Evolutionary conservation across 2,113 vertebrate species (phyloP).

Genomic region (Gnathonemus echidnorhynchus): DNA sequence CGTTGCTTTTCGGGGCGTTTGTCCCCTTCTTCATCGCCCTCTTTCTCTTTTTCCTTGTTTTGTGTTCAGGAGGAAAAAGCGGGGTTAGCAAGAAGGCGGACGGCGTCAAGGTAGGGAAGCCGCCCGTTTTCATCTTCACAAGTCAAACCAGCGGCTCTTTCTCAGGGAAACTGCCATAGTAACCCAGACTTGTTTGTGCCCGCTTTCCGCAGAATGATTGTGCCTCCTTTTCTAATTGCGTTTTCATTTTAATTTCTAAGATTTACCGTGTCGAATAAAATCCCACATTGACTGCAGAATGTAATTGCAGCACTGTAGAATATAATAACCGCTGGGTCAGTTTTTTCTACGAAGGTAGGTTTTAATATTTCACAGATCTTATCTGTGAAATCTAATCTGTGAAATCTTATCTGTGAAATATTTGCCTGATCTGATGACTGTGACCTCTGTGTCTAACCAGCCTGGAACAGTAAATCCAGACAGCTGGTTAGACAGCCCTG

Average conservation of each 20-base stretch:
- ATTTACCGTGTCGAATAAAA: background rate
- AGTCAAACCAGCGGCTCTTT: background rate
- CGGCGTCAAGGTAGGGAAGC: constrained; percentile 83
- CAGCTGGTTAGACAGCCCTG: background rate
- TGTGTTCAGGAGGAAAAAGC: constrained; percentile 87
- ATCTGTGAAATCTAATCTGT: background rate
- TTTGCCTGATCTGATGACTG: background rate
- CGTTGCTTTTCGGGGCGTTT: constrained; percentile 70
- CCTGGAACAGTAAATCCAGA: background rate
- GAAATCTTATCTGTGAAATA: background rate
- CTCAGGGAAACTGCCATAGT: background rate
- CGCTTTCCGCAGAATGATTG: background rate
- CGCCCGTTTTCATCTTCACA: background rate
- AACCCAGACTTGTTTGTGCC: background rate
- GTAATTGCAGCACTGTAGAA: background rate
- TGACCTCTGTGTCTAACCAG: background rate
- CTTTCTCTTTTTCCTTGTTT: constrained; percentile 71
- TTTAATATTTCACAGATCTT: background rate
- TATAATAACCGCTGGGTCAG: background rate
- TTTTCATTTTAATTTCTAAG: background rate
- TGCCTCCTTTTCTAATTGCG: background rate
- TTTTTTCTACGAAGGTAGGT: background rate
- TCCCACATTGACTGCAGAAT: background rate
- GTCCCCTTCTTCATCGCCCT: constrained; percentile 76
- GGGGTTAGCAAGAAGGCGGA: constrained; percentile 93